Evolutionary conservation across 2,888 invertebrate species (phyloP).

Genomic region (Napeogenes sylphis): DNA sequence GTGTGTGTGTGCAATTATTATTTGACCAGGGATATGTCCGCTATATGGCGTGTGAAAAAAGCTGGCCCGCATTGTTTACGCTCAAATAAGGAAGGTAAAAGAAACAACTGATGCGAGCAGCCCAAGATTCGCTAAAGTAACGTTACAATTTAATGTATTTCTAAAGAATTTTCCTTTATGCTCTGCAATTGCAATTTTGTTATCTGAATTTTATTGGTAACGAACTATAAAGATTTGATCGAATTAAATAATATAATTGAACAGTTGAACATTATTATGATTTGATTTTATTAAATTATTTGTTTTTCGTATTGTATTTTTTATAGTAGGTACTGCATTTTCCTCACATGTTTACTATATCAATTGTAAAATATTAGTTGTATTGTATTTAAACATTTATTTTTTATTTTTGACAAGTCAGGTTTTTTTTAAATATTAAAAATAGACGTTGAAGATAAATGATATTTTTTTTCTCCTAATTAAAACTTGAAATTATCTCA

Average conservation of each 20-base stretch:
- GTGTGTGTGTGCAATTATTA: constrained; percentile 74
- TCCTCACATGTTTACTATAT: no score
- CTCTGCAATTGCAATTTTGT: neutral
- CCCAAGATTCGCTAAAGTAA: constrained; percentile 58
- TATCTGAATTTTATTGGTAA: neutral
- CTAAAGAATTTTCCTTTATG: constrained; percentile 6
- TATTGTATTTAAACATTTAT: no score
- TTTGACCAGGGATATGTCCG: constrained; percentile 76
- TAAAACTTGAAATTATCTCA: constrained; percentile 67
- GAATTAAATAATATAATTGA: neutral
- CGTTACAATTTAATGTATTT: constrained; percentile 53
- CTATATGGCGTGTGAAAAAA: constrained; percentile 73
- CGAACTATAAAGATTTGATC: neutral
- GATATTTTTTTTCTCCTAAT: constrained; percentile 52
- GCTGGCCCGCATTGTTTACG: constrained; percentile 73
- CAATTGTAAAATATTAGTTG: no score
- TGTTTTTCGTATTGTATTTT: no score
- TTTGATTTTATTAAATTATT: no score
- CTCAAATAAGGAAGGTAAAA: constrained; percentile 74
- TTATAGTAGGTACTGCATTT: no score
- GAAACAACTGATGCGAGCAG: constrained; percentile 58
- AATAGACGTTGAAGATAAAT: neutral
- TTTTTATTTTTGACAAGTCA: no score
- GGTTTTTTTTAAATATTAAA: no score
- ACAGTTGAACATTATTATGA: neutral